phyloP scores from a whole-genome alignment of 2,113 vertebrate genomes.

The Paracyprichromis sp. region DNA sequence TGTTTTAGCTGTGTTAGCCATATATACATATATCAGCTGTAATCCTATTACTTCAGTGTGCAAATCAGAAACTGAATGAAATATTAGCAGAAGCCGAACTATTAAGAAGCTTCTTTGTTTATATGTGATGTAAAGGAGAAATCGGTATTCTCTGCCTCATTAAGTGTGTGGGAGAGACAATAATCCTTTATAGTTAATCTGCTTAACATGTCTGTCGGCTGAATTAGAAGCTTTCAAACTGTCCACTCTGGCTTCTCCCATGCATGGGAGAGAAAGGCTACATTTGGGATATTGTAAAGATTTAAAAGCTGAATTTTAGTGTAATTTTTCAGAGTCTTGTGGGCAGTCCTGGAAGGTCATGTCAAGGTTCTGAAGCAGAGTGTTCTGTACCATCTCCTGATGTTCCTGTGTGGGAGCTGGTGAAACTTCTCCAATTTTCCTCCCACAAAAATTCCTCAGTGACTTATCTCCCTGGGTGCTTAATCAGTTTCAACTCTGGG shows the following conservation, averaged over 20 bases:
- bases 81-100: neutral
- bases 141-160: neutral
- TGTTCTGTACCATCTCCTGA: slow-evolving; percentile 9
- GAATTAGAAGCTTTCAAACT: neutral
- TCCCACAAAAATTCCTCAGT: slow-evolving; percentile 35
- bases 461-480: neutral
- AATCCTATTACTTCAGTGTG: slow-evolving; percentile 19
- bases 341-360: neutral
- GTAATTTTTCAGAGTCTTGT: neutral
- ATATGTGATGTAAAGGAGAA: neutral
- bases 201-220: slow-evolving; percentile 7
- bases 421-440: neutral
- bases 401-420: neutral
- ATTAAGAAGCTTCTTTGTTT: neutral
- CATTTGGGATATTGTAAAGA: neutral
- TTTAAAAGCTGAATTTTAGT: neutral
- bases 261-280: fast-evolving
- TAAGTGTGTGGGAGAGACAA: neutral
- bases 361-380: neutral
- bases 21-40: neutral
- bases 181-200: slow-evolving; percentile 18
- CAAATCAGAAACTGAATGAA: neutral
- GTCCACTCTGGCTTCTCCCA: neutral
- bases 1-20: neutral
- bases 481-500: neutral